Percentiles rank a stretch among this genome's conserved stretches.
These are phyloP conservation scores for Guaruba guarouba DNA, from an alignment of 2,113 vertebrate genomes.

Conservation along the genomic window DNA sequence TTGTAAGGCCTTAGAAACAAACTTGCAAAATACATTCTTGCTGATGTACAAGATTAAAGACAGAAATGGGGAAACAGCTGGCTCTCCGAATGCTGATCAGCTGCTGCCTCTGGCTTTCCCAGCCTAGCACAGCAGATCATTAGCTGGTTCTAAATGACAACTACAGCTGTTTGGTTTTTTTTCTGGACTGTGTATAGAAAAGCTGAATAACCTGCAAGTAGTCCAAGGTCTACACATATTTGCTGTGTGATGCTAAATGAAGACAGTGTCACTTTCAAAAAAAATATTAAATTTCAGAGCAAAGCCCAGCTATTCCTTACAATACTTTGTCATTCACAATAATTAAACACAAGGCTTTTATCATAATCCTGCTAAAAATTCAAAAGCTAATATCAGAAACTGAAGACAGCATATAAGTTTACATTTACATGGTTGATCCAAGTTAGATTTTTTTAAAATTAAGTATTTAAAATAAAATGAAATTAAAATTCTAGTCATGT, in stretches of 20 bases:
- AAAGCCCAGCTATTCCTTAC: background rate
- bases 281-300: background rate
- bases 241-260: background rate
- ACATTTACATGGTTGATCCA: background rate
- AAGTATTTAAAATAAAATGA: background rate
- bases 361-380: background rate
- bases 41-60: background rate
- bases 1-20: background rate
- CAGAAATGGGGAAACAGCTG: background rate
- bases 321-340: background rate
- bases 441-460: background rate
- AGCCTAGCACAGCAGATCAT: background rate
- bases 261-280: background rate
- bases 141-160: background rate
- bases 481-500: background rate
- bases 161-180: background rate
- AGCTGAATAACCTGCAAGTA: background rate
- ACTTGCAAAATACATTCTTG: background rate
- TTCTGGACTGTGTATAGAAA: background rate
- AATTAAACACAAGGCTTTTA: background rate
- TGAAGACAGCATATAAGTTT: background rate
- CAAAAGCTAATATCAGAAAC: background rate
- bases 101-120: background rate
- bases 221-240: background rate
- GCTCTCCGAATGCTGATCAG: background rate